Evolutionary conservation across 2,113 vertebrate species (phyloP).

Genomic region (Pluvianellus socialis): DNA sequence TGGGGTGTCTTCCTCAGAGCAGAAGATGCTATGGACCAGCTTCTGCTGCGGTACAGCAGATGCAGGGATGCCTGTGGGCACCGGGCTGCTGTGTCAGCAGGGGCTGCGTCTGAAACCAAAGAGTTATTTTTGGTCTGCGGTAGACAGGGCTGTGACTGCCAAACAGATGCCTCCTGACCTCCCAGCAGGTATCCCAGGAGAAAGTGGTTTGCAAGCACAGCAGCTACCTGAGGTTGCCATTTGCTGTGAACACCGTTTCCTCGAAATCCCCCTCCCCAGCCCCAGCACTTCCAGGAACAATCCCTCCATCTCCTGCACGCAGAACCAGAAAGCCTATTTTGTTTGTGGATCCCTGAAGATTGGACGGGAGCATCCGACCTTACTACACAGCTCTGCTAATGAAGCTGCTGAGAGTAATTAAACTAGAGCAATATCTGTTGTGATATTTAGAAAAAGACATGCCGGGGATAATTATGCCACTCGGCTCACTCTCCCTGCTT

Average conservation of each 20-base stretch:
- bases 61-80: background rate
- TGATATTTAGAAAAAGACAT: background rate
- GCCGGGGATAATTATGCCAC: background rate
- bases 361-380: background rate
- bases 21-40: background rate
- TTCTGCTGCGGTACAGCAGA: background rate
- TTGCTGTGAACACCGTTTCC: background rate
- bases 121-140: background rate
- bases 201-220: background rate
- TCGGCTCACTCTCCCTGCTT: background rate
- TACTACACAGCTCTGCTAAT: background rate
- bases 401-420: background rate
- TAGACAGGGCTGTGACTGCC: background rate
- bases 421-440: background rate
- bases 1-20: background rate
- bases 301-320: background rate
- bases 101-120: background rate
- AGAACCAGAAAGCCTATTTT: background rate
- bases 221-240: background rate
- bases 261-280: background rate
- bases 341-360: background rate
- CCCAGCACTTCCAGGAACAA: background rate
- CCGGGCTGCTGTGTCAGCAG: background rate
- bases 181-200: constrained; percentile 1
- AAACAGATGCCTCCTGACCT: background rate